phyloP scores from a whole-genome alignment of 2,797 vertebrate genomes.

The Tolypeutes matacus region DNA sequence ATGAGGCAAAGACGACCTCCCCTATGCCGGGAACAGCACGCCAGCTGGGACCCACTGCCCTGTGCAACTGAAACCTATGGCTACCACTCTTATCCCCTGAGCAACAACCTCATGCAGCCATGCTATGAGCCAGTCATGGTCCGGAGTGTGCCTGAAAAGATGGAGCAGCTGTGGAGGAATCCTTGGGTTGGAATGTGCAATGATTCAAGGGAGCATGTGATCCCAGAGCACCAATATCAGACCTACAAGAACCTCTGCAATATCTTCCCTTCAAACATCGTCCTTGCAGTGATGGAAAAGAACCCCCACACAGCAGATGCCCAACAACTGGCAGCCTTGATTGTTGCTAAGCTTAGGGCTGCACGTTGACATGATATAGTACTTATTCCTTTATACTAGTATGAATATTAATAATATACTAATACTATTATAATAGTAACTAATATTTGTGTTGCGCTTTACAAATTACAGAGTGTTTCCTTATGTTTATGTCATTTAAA shows the following conservation, averaged over 20 bases:
- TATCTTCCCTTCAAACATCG: conserved; percentile 97
- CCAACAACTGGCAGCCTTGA: conserved; percentile 97
- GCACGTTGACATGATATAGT: conserved; percentile 86
- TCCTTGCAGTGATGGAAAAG: conserved; percentile 99
- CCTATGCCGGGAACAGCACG: conserved; percentile 98
- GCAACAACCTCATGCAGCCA: conserved; percentile 96
- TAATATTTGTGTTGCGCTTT: conserved; percentile 73
- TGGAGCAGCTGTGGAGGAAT: conserved; percentile 98
- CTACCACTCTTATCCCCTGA: conserved; percentile 95
- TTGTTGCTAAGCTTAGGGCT: conserved; percentile 97
- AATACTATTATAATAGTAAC: conserved; percentile 77
- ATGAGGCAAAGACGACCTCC: conserved; percentile 96
- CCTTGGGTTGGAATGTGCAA: conserved; percentile 93
- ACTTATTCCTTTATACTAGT: conserved; percentile 71
- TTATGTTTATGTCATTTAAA: conserved; percentile 75
- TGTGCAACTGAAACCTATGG: conserved; percentile 93
- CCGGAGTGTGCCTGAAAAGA: conserved; percentile 99
- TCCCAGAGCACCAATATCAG: conserved; percentile 98
- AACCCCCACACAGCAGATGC: conserved; percentile 98
- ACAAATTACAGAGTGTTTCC: conserved; percentile 69
- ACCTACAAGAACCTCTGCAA: conserved; percentile 99
- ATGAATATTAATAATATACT: conserved; percentile 66
- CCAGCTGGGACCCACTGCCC: conserved; percentile 98
- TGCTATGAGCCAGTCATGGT: conserved; percentile 99
- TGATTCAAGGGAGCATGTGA: conserved; percentile 94